A percentile compares a stretch with the other conserved stretches of the same genome.
phyloP scores from a whole-genome alignment of 2,888 invertebrate species.

The Drosophila kambysellisi region DNA sequence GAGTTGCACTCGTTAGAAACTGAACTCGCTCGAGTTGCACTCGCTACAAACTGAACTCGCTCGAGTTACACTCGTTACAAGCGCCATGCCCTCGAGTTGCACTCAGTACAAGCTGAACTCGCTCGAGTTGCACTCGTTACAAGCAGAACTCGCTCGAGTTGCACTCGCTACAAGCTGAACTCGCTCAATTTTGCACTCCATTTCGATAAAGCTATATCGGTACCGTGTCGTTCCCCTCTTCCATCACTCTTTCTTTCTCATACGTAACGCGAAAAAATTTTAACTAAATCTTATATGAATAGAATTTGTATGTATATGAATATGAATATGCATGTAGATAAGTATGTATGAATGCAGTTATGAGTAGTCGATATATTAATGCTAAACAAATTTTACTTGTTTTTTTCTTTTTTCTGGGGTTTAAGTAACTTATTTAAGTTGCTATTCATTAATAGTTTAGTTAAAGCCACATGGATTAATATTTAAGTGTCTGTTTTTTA shows the following conservation, averaged over 20 bases:
- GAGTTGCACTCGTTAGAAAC: conserved; percentile 3
- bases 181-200: conserved; percentile 20
- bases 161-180: conserved; percentile 41
- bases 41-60: conserved; percentile 5
- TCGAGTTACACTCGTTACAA: conserved; percentile 1
- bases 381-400: conserved; percentile 74
- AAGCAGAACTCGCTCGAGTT: conserved; percentile 17
- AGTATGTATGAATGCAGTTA: conserved; percentile 40
- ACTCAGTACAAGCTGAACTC: background rate
- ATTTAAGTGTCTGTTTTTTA: conserved; percentile 46
- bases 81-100: background rate
- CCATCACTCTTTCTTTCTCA: conserved; percentile 31
- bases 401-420: conserved; percentile 3
- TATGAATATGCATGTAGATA: conserved; percentile 27
- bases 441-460: conserved; percentile 31
- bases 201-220: conserved; percentile 70
- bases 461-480: conserved; percentile 79
- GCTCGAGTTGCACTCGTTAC: background rate
- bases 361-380: conserved; percentile 61
- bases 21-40: conserved; percentile 5
- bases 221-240: conserved; percentile 14
- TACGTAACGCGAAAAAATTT: conserved; percentile 76
- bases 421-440: conserved; percentile 40
- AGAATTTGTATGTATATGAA: conserved; percentile 39
- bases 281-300: conserved; percentile 69